Percentiles rank a stretch among this genome's conserved stretches.
Conservation (phyloP, 2,113 vertebrate genomes). For the Tachuris rubrigastra region DNA sequence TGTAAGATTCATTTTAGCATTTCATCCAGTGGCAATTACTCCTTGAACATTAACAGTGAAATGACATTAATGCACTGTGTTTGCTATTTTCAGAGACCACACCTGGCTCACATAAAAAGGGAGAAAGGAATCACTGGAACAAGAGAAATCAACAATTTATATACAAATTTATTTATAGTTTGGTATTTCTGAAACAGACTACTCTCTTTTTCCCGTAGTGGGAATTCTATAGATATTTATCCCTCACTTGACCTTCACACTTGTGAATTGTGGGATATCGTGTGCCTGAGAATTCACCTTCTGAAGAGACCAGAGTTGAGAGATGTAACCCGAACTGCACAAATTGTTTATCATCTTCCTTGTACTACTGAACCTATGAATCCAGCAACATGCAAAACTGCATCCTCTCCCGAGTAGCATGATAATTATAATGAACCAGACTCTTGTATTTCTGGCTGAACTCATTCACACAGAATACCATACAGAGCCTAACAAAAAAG, state of each 20-base stretch:
- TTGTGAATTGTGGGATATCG: not conserved
- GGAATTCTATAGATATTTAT: not conserved
- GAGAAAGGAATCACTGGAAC: not conserved
- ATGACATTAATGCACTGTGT: not conserved
- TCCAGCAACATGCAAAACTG: not conserved
- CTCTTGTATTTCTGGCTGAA: not conserved
- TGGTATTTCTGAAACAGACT: not conserved
- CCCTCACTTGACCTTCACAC: not conserved
- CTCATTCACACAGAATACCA: not conserved
- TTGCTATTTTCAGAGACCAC: not conserved
- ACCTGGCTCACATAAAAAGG: not conserved
- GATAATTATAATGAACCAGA: not conserved
- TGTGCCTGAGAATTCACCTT: not conserved
- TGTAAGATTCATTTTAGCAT: not conserved
- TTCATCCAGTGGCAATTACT: conserved; percentile 55
- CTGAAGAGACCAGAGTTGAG: not conserved
- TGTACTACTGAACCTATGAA: not conserved
- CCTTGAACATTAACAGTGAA: not conserved
- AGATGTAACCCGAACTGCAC: not conserved
- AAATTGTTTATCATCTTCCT: not conserved
- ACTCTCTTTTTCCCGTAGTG: not conserved
- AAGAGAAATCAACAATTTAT: not conserved
- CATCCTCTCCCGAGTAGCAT: not conserved
- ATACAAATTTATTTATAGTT: not conserved
- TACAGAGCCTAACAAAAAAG: not conserved